A percentile compares a stretch with the other conserved stretches of the same genome.
These are phyloP conservation scores for human DNA, from an alignment of 2,113 vertebrate genomes.

Conservation along the genomic window DNA sequence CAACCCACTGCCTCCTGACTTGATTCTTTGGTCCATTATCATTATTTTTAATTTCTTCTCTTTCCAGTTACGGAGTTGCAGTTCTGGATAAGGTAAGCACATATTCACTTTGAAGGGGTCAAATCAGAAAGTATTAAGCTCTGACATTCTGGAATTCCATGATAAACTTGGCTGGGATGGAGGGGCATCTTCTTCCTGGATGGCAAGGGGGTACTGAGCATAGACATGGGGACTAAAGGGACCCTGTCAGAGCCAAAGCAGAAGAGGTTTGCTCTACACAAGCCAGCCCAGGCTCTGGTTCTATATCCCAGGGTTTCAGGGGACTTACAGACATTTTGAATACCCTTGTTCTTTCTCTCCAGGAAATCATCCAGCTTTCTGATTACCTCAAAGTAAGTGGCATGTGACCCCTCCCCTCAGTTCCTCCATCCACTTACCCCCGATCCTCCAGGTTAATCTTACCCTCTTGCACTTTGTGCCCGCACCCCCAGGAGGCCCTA, in stretches of 20 bases:
- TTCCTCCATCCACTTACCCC: background rate
- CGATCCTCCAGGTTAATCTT: background rate
- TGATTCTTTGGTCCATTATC: background rate
- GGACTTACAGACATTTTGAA: background rate
- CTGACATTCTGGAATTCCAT: background rate
- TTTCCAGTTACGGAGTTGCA: constrained; percentile 82
- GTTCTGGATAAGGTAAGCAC: constrained; percentile 85
- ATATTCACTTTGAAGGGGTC: background rate
- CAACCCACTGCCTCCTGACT: background rate
- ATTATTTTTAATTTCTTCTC: constrained; percentile 29
- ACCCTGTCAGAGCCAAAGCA: background rate
- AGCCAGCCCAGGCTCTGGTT: background rate
- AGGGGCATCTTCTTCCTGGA: background rate
- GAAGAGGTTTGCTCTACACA: background rate
- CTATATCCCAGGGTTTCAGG: background rate
- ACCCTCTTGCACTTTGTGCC: background rate
- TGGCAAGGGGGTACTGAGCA: background rate
- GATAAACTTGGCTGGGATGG: background rate
- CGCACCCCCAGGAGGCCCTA: constrained; percentile 83
- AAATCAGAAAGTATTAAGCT: background rate
- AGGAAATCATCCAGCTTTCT: constrained; percentile 89
- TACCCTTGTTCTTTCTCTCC: constrained; percentile 55
- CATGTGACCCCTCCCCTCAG: background rate
- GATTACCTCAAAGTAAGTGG: constrained; percentile 86
- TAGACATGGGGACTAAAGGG: background rate